Evolutionary conservation across 2,113 vertebrate genomes (phyloP), one percentile per base, ranked within the genome.

Genomic region (Raja brachyura): DNA sequence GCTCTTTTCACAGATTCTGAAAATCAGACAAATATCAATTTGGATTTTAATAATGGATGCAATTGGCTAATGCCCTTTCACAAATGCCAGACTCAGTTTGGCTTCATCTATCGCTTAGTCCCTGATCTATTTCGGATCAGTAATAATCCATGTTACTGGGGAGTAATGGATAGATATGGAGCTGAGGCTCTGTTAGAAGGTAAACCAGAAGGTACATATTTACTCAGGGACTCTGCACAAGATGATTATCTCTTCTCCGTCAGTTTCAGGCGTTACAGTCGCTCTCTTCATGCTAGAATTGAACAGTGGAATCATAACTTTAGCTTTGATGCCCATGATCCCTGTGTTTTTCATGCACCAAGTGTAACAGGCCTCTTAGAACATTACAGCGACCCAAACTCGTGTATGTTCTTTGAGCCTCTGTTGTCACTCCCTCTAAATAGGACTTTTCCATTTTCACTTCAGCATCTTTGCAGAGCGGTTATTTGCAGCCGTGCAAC

Each of bases 331-430:
- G 98, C 98, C 93, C 98, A 97, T 0, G 98, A 99, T 93, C 98
- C 98, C 0, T 99, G 98, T 54, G 98, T 99, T 96, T 99, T 99
- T 96, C 97, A 97, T 86, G 98, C 98, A 1, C 96, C 97, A 54
- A 98, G 98, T 75, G 98, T 99, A 94, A 99, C 98, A 0, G 98
- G 98, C 18, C 97, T 99, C 88, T 95, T 99, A 4, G 97, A 97
- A 94, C 98, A 99, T 96, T 99, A 99, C 95, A 98, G 98, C 93
- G 97, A 99, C 94, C 98, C 98, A 0, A 97, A 97, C 73, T 97
- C 98, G 88, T 99, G 98, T 97, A 98, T 99, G 96, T 99, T 99
- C 96, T 99, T 99, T 63, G 98, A 99, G 94, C 98, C 98, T 0
- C 98, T 99, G 76, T 96, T 99, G 7, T 99, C 98, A 85, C 97